Conservation (phyloP, 2,797 vertebrate genomes). For the Leptoclinus maculatus region DNA sequence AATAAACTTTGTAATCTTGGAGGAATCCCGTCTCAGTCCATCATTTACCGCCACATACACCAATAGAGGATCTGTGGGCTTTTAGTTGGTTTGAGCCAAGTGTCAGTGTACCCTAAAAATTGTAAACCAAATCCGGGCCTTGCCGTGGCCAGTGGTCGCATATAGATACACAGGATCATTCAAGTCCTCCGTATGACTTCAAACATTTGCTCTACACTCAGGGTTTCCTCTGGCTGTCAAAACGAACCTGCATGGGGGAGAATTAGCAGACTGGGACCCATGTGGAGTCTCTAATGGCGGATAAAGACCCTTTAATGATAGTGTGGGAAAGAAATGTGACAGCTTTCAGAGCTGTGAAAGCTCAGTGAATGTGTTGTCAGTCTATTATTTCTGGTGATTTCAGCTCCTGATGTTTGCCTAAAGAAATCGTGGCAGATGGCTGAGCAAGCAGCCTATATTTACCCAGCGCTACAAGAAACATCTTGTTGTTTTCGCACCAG, state of each 20-base stretch:
- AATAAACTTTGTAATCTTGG: too few species aligned
- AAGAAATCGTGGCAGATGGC: neutral
- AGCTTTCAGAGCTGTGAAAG: neutral
- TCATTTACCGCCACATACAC: too few species aligned
- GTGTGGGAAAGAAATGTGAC: slow-evolving; percentile 1
- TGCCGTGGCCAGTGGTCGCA: too few species aligned
- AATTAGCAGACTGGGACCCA: neutral
- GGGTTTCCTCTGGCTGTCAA: neutral
- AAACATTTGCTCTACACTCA: slow-evolving; percentile 44
- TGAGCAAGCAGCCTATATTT: neutral
- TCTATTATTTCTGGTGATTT: neutral
- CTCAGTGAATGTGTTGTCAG: neutral
- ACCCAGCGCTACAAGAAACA: neutral
- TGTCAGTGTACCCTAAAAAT: too few species aligned
- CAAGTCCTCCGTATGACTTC: neutral
- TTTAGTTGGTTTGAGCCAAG: too few species aligned
- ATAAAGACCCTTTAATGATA: neutral
- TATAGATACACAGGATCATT: neutral
- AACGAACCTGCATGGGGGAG: neutral
- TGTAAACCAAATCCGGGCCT: too few species aligned
- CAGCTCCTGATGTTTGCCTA: neutral
- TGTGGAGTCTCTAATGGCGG: neutral
- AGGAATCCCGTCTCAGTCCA: too few species aligned
- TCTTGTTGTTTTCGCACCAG: slow-evolving; percentile 7
- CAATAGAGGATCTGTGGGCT: too few species aligned